phyloP scores from a whole-genome alignment of 2,797 vertebrate species.

The Enteromius unitaeniatus region DNA sequence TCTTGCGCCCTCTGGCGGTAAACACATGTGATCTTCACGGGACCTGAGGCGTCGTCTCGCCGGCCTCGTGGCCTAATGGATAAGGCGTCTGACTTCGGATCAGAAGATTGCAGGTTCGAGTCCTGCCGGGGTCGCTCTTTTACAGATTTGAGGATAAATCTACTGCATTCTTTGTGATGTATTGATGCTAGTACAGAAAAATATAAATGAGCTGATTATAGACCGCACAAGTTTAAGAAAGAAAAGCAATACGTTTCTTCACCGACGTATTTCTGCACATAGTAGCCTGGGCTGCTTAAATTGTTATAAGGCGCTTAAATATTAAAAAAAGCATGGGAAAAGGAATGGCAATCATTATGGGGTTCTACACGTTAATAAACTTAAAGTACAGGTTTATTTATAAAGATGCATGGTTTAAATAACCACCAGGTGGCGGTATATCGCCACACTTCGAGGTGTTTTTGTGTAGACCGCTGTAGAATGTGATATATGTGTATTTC shows the following conservation, averaged over 20 bases:
- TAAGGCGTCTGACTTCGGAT: constrained; percentile 59
- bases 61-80: constrained; percentile 55
- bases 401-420: background rate
- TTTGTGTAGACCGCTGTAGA: background rate
- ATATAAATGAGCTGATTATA: no score
- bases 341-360: background rate
- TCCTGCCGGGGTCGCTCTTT: constrained; percentile 39
- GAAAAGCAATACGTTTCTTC: background rate
- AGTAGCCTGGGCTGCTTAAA: background rate
- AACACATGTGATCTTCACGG: background rate
- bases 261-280: background rate
- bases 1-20: background rate
- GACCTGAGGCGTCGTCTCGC: rapidly evolving
- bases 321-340: background rate
- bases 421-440: constrained; percentile 12
- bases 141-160: background rate
- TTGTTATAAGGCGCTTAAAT: background rate
- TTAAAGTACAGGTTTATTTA: no score
- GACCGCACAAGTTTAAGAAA: no score
- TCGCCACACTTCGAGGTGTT: background rate
- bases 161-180: background rate
- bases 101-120: constrained; percentile 60
- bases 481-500: background rate
- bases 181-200: background rate
- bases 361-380: no score